Evolutionary conservation across 2,113 vertebrate species (phyloP), one percentile per base, ranked within the genome.

Genomic region (Cavia aperea): DNA sequence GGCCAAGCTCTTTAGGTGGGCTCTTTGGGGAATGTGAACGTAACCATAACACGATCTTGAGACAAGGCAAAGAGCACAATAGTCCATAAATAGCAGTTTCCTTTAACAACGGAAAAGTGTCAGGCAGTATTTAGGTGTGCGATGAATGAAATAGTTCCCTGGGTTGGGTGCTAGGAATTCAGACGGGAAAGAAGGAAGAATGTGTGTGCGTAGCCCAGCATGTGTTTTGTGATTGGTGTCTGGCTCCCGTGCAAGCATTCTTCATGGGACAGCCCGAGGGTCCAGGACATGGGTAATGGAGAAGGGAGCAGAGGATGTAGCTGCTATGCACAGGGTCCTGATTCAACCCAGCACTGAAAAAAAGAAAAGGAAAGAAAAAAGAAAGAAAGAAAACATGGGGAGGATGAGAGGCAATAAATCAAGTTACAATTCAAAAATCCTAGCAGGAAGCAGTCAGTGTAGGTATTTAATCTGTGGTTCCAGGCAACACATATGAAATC

Each of bases 11-110:
- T 63, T 5, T 33, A 4, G 39, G 54, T 36, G 68, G 81, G 54
- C n/a, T 13, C 29, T 33, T 33, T 4, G 29, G 51, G 81, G 36
- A 51, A 31, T 13, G 16, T 5, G 65, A 62, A 15, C 15, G 39
- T 56, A 72, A 33, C 39, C 15, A 12, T 1, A 0, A 24, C 0
- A 0, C 4, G 21, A 70, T n/a, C 43, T 63, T 36, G n/a, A 1
- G 49, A 70, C 31, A 6, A 89, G 33, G 63, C 10, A 14, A 66
- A 58, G 70, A 88, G 36, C 29, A 49, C 68, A 39, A 39, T 4
- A 73, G 19, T 43, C 23, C 43, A 73, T 54, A 63, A 73, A 31
- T 51, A 39, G 54, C 56, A 58, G 51, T 66, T 77, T 86, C 1
- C 13, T 75, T 92, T 51, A 60, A 43, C 29, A 78, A 9, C 1